Base-by-base conservation (phyloP, 2,113 vertebrate genomes). In the Herpailurus yagouaroundi region DNA sequence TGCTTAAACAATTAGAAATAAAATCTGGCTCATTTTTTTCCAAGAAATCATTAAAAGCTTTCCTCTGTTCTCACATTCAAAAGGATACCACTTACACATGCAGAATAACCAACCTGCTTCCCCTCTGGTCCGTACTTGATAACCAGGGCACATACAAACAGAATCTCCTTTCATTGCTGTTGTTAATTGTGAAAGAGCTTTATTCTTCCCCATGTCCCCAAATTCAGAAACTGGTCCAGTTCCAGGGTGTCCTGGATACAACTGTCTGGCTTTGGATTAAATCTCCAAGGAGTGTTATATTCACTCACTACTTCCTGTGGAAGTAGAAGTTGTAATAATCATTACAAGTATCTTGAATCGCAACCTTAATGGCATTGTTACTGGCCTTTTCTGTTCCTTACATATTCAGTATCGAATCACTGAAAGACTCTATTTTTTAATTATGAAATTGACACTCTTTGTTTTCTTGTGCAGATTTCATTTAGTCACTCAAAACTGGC, bases 81-180 rank as follows among this genome's bases (percentile, higher is more conserved):
- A 97, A 96, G 57, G 50, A 23, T n/a, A 21, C 73, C 88, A 63
- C 96, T 97, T 94, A 91, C 33, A 66, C 89, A 69, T 77, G 64
- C 93, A 93, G 86, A 89, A 41, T 48, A 80, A 36, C 89, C 77
- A 88, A 94, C 81, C 97, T 98, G 97, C 93, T 96, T 97, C 84
- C 77, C 91, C 77, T 74, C 96, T 77, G 97, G 57, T 82, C 89
- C 4, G 86, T 60, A 77, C 97, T 98, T 97, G 96, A 95, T 91
- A 97, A 95, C 86, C 97, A 95, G 92, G 94, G 96, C 97, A 97
- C 98, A 97, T 52, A 82, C 91, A 15, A 14, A 98, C 97, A 97
- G 89, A 98, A 90, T 89, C 48, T 89, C 98, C 96, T 98, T 98
- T 98, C 97, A 97, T 82, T 55, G 60, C 97, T 60, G 38, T 33